Conservation (phyloP, 2,888 invertebrate genomes). For the Napeogenes inachia region DNA sequence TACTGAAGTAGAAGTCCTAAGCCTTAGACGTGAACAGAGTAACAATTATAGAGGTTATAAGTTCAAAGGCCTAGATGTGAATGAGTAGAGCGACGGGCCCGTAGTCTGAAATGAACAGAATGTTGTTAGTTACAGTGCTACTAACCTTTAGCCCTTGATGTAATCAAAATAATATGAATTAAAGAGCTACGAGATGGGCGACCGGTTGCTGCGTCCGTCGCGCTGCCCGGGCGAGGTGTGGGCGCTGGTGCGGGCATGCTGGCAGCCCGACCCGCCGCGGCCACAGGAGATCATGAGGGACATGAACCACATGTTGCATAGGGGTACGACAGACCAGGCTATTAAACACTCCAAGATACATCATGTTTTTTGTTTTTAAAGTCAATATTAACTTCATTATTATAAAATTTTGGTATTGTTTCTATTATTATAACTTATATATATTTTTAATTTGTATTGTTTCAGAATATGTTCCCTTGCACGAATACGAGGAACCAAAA, state of each 20-base stretch:
- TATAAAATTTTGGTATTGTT: no score
- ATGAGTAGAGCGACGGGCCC: no score
- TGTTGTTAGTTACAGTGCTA: no score
- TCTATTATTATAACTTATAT: neutral
- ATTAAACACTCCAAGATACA: no score
- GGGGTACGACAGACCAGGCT: conserved; percentile 60
- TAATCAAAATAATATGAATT: neutral
- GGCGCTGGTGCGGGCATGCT: conserved; percentile 87
- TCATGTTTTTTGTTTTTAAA: no score
- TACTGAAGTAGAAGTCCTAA: no score
- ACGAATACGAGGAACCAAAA: conserved; percentile 66
- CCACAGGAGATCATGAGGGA: conserved; percentile 92
- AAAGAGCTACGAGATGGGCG: conserved; percentile 82
- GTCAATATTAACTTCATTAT: no score
- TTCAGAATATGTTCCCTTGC: conserved; percentile 63
- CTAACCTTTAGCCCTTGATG: neutral
- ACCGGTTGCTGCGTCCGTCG: conserved; percentile 80
- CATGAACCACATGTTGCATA: conserved; percentile 86
- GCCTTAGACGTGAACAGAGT: no score
- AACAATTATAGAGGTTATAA: no score
- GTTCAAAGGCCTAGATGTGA: no score
- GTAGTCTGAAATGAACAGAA: no score
- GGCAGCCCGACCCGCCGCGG: conserved; percentile 86
- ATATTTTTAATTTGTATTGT: conserved; percentile 20
- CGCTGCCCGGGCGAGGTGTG: conserved; percentile 87